Evolutionary conservation across 2,797 vertebrate genomes (phyloP), one percentile per base, ranked within the genome.

Genomic region (Microhierax caerulescens): DNA sequence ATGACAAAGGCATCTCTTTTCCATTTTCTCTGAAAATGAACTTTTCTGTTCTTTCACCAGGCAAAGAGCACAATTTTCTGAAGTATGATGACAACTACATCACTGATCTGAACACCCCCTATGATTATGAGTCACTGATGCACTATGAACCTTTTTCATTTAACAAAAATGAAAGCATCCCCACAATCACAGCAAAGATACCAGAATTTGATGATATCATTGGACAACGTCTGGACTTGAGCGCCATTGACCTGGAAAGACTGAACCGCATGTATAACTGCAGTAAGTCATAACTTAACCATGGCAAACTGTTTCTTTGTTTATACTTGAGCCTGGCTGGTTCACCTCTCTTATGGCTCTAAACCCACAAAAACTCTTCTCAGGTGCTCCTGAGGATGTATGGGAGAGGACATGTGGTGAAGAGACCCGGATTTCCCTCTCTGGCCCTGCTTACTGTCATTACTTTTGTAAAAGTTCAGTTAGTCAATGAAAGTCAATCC

Each of bases 221-320:
- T 45, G 99, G 99, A 47, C 99, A 99, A 95, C 99, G 99, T 88
- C 95, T 99, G 7, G 99, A 99, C 96, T 91, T 99, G 97, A 99
- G 99, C 69, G 67, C 96, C 73, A 96, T 98, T 85, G 99, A 99
- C 73, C 76, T 98, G 83, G 94, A 99, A 78, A 98, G 99, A 85
- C 97, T 99, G 64, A 99, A 99, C 95, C 98, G 98, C 81, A 99
- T 99, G 99, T 99, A 99, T 97, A 99, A 99, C 94, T 99, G 99
- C 97, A 98, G 99, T 99, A 98, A 97, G 99, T 99, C 64, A 7
- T 12, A 23, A 50, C 50, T 70, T 16, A 67, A 24, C 34, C 30
- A 25, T 10, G 9, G 25, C 14, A 51, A 88, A 63, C 24, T 54
- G 3, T 47, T 83, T 50, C 28, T 56, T 72, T 67, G 7, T 43